Evolutionary conservation across 2,888 invertebrate genomes (phyloP), one percentile per base, ranked within the genome.

Genomic region (Lepidocyrtinus sp.): DNA sequence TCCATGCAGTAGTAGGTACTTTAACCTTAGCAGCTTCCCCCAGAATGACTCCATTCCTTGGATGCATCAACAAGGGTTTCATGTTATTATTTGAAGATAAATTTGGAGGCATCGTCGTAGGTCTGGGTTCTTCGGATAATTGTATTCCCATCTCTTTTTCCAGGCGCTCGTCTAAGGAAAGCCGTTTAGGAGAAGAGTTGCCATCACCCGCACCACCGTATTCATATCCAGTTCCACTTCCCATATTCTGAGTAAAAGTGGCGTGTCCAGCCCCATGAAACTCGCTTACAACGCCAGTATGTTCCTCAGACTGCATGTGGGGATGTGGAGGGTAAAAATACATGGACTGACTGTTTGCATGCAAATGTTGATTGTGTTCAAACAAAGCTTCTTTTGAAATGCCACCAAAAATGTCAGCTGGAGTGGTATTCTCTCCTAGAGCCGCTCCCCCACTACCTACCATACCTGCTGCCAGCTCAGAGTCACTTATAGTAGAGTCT

Each of bases 101-200:
- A n/a, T n/a, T n/a, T n/a, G 21, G 69, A 12, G 61, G 50, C 19
- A 46, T 67, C 26, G 24, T 64, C n/a, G 45, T 19, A 12, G 63
- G 15, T 12, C 45, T 46, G 24, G 65, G 68, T 17, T 26, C 84
- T 12, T 85, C 85, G 24, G 78, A 72, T 25, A 86, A 63, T 12
- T 81, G 83, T 46, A 87, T 85, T 3, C 92, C 92, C 84, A 92
- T 88, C 82, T 92, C 92, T 75, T 91, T 89, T 87, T 91, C 91
- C 78, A 92, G 89, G 87, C 92, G 88, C 84, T 92, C 92, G 81
- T 92, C 92, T 7, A 92, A 88, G 0, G 92, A 91, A 15, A 91
- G 88, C 72, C 92, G 88, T 87, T 91, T 91, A 0, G 92, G 92
- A 0, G 92, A 91, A 55, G 85, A 84, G 5, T n/a, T n/a, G n/a